phyloP scores from a whole-genome alignment of 2,888 invertebrate species.

The Asteroscopus sphinx region DNA sequence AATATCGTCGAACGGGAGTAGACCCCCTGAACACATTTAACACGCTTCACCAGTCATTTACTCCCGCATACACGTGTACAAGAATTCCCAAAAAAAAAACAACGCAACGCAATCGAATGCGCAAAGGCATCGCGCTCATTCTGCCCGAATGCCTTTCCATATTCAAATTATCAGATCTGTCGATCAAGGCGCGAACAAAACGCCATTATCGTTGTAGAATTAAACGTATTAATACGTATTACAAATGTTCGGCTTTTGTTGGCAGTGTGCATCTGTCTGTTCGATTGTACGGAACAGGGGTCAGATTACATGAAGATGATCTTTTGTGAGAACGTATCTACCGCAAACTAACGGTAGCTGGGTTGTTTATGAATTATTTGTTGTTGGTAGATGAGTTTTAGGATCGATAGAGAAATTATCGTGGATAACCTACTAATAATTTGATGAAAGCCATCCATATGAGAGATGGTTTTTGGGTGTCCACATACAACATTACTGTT shows the following conservation, averaged over 20 bases:
- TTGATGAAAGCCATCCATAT: no score
- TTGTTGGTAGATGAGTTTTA: neutral
- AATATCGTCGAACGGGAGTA: no score
- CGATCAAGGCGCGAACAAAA: slow-evolving; percentile 82
- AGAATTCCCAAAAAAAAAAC: slow-evolving; percentile 29
- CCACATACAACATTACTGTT: no score
- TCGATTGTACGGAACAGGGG: slow-evolving; percentile 79
- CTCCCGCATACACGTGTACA: slow-evolving; percentile 30
- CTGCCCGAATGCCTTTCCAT: slow-evolving; percentile 81
- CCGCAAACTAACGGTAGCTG: slow-evolving; percentile 50
- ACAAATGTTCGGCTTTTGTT: slow-evolving; percentile 78
- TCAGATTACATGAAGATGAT: slow-evolving; percentile 77
- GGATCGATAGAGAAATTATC: neutral
- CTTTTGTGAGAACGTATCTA: slow-evolving; percentile 63
- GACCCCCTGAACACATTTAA: slow-evolving; percentile 32
- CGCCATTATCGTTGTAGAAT: slow-evolving; percentile 74
- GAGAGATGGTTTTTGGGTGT: no score
- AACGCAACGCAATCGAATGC: slow-evolving; percentile 54
- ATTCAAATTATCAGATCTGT: slow-evolving; percentile 88
- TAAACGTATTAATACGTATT: slow-evolving; percentile 77
- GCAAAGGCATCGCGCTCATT: slow-evolving; percentile 63
- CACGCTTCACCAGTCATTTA: slow-evolving; percentile 24
- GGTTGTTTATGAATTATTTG: slow-evolving; percentile 15
- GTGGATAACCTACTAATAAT: no score
- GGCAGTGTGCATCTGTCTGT: slow-evolving; percentile 79